These are phyloP conservation scores for Rutilus rutilus DNA, from an alignment of 2,113 vertebrate species.

Conservation along the genomic window DNA sequence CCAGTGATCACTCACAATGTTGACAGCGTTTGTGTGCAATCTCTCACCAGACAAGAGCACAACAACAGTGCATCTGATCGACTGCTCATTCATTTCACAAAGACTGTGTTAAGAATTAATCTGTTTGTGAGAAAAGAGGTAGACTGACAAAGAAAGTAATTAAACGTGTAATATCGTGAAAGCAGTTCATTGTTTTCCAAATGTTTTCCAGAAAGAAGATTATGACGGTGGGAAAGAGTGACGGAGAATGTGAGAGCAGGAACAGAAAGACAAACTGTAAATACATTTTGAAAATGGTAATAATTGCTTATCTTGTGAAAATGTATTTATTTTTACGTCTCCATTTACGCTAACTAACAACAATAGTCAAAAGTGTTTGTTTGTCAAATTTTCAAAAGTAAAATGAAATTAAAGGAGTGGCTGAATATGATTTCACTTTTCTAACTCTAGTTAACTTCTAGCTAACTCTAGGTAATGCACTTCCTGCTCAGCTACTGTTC, in stretches of 20 bases:
- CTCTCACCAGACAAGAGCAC: neutral
- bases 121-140: neutral
- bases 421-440: too few relatives aligned
- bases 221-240: neutral
- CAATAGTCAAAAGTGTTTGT: neutral
- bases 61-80: neutral
- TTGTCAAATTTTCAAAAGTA: neutral
- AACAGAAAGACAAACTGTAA: neutral
- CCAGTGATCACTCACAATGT: neutral
- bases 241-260: neutral
- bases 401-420: neutral
- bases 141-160: neutral
- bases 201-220: constrained; percentile 9
- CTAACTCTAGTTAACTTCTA: too few relatives aligned
- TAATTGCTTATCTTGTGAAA: too few relatives aligned
- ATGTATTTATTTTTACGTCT: neutral
- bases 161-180: neutral
- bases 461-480: too few relatives aligned
- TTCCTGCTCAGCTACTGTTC: too few relatives aligned
- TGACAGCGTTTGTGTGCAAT: neutral
- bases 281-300: neutral
- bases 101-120: neutral
- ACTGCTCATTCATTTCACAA: neutral
- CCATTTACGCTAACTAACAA: neutral
- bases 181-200: constrained; percentile 1